These are phyloP conservation scores for Psophia crepitans DNA, from an alignment of 2,113 vertebrate species.

Conservation along the genomic window DNA sequence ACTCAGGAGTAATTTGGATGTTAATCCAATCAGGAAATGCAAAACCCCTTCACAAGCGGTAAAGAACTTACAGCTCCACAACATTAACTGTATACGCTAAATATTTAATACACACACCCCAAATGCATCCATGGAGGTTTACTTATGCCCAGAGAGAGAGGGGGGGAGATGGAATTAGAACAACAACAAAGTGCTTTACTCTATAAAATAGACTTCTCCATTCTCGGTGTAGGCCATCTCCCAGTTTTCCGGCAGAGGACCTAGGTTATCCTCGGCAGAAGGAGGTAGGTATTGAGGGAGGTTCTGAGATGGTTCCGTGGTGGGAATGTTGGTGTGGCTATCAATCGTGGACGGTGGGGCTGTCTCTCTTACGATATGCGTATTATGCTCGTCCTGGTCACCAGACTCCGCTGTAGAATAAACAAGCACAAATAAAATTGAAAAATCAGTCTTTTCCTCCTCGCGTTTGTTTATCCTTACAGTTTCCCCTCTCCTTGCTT, in stretches of 20 bases:
- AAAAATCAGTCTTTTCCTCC: not conserved
- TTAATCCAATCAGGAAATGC: constrained; percentile 34
- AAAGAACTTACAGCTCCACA: not conserved
- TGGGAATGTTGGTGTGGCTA: constrained; percentile 82
- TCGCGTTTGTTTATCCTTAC: not conserved
- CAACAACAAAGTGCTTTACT: constrained; percentile 80
- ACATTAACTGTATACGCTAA: not conserved
- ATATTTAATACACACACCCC: not conserved
- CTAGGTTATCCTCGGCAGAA: constrained; percentile 91
- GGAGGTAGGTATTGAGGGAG: constrained; percentile 92
- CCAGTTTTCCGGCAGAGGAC: constrained; percentile 97
- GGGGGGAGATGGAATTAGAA: not conserved
- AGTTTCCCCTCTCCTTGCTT: not conserved
- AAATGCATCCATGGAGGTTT: not conserved
- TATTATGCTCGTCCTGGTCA: constrained; percentile 87
- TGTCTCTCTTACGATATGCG: constrained; percentile 73
- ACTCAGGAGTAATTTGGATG: constrained; percentile 3
- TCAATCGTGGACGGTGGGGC: constrained; percentile 65
- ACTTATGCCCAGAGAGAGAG: not conserved
- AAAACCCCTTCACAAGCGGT: not conserved
- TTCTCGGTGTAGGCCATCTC: constrained; percentile 99
- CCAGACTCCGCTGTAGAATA: constrained; percentile 85
- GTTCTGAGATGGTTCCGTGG: constrained; percentile 96
- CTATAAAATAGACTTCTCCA: constrained; percentile 99
- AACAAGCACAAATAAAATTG: not conserved